Evolutionary conservation across 2,888 invertebrate genomes (phyloP).

Genomic region (Charanyca ferruginea): DNA sequence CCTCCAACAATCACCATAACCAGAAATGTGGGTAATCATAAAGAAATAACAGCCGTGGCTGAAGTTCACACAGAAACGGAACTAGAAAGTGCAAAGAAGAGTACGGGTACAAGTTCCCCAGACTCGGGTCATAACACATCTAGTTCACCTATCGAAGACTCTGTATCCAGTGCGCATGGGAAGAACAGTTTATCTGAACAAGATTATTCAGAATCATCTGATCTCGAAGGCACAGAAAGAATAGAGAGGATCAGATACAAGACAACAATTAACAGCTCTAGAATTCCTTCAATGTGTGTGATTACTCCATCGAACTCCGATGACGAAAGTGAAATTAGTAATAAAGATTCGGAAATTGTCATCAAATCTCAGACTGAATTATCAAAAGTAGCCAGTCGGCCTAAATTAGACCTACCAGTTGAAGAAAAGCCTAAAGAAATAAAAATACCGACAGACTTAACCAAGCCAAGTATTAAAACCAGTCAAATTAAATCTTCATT

Average conservation of each 20-base stretch:
- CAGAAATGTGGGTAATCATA: slow-evolving; percentile 82
- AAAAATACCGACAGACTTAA: slow-evolving; percentile 68
- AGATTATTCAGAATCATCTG: slow-evolving; percentile 96
- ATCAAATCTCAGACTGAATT: slow-evolving; percentile 71
- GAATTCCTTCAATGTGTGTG: slow-evolving; percentile 98
- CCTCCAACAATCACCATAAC: slow-evolving; percentile 84
- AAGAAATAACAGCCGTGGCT: slow-evolving; percentile 92
- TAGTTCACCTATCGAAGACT: slow-evolving; percentile 94
- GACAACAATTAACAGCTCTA: slow-evolving; percentile 96
- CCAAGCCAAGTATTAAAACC: slow-evolving; percentile 76
- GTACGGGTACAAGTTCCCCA: slow-evolving; percentile 94
- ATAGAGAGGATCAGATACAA: slow-evolving; percentile 96
- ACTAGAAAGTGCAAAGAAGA: slow-evolving; percentile 88
- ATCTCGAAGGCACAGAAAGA: slow-evolving; percentile 96
- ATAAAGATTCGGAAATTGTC: slow-evolving; percentile 74
- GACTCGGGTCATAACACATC: slow-evolving; percentile 96
- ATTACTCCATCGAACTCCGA: slow-evolving; percentile 97
- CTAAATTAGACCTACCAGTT: slow-evolving; percentile 83
- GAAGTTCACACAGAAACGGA: slow-evolving; percentile 89
- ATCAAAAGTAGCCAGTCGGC: slow-evolving; percentile 76
- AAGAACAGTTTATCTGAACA: slow-evolving; percentile 94
- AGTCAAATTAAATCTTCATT: slow-evolving; percentile 82
- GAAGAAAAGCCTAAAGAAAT: slow-evolving; percentile 79
- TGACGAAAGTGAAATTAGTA: slow-evolving; percentile 93
- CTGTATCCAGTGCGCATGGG: slow-evolving; percentile 93